Evolutionary conservation across 2,888 invertebrate genomes (phyloP).

Genomic region (Callimorpha dominula): DNA sequence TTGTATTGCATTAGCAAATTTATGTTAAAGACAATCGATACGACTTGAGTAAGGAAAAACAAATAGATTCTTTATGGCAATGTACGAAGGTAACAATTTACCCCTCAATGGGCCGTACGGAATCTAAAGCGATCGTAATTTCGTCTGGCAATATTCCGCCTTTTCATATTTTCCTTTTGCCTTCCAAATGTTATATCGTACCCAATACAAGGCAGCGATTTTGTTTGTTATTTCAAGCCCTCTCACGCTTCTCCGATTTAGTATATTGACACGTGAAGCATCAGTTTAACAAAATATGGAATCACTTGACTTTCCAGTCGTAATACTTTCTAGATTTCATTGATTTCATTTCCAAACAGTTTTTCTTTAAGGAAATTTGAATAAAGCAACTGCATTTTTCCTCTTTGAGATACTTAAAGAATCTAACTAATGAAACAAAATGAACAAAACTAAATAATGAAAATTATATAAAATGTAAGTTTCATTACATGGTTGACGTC

Average conservation of each 20-base stretch:
- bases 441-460: no score
- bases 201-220: slow-evolving; percentile 82
- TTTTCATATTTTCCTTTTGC: slow-evolving; percentile 85
- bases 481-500: background rate
- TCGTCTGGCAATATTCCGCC: slow-evolving; percentile 84
- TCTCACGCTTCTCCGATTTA: slow-evolving; percentile 77
- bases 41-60: slow-evolving; percentile 72
- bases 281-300: slow-evolving; percentile 75
- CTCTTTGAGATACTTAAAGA: background rate
- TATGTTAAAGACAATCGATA: slow-evolving; percentile 66
- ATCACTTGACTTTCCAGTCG: slow-evolving; percentile 60
- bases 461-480: background rate
- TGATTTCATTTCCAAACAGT: background rate
- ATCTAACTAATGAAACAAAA: no score
- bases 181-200: slow-evolving; percentile 79
- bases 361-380: background rate
- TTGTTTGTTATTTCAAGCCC: slow-evolving; percentile 83
- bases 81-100: slow-evolving; percentile 84
- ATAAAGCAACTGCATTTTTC: background rate
- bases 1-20: slow-evolving; percentile 53
- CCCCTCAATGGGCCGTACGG: slow-evolving; percentile 81
- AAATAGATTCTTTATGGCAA: slow-evolving; percentile 83
- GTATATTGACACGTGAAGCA: slow-evolving; percentile 78
- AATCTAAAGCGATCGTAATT: slow-evolving; percentile 86
- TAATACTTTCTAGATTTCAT: slow-evolving; percentile 18